Evolutionary conservation across 2,888 invertebrate species (phyloP), one percentile per base, ranked within the genome.

Genomic region (Drosophila colorata): DNA sequence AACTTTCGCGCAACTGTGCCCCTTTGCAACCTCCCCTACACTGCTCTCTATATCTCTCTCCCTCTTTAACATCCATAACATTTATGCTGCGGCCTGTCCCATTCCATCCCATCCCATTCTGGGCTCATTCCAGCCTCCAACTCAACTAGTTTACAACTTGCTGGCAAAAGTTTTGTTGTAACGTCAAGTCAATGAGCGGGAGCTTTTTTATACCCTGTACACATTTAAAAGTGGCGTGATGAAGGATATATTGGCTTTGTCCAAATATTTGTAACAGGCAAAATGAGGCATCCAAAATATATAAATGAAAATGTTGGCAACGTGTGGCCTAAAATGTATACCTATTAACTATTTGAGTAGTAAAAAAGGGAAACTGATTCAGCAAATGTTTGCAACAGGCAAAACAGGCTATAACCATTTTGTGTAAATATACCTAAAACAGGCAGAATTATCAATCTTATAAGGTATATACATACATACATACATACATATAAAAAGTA

Each of bases 151-250:
- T 77, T 59, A 44, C 65, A 78, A 75, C 59, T 83, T 75, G 69
- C 49, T 60, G 51, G 58, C 53, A 46, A 76, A 78, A 78, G 44
- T 79, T 69, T 73, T 80, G 72, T 70, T 82, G 72, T 82, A 85
- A 61, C 71, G 74, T 70, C 78, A 75, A 83, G 78, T 82, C 82
- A 85, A 83, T 82, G 85, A 77, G 82, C 52, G 64, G 51, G 41
- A 49, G 69, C 60, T 75, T 69, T 75, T 64, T 55, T 61, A 46
- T 33, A 13, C 33, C 13, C 33, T 33, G 11, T 33, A 33, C 33
- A 33, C 11, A 33, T 2, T 31, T 33, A 13, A 4, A 33, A 4
- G 33, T 11, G 11, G 31, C 25, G 1, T 28, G 8, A 7, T 28
- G 8, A 28, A 7, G 7, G 9, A 2, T 33, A 4, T 33, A 33